Conservation (phyloP, 1,140 invertebrate genomes). For the Patella vulgata region DNA sequence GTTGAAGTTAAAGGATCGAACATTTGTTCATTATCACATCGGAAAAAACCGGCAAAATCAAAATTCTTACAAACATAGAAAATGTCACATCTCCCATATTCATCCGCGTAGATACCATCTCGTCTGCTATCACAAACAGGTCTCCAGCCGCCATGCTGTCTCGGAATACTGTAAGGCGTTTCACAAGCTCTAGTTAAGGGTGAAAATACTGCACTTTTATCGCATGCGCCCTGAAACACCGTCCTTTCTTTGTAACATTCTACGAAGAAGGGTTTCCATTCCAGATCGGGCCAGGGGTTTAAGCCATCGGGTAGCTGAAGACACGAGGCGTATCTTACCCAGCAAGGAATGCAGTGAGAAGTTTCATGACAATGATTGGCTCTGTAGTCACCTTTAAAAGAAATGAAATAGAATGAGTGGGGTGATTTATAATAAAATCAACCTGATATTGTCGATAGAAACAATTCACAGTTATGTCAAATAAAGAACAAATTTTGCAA, state of each 20-base stretch:
- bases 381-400: constrained; percentile 39
- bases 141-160: constrained; percentile 32
- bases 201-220: constrained; percentile 31
- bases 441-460: too few species aligned
- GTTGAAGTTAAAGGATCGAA: constrained; percentile 26
- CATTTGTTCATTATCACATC: constrained; percentile 14
- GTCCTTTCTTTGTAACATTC: constrained; percentile 42
- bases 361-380: constrained; percentile 41
- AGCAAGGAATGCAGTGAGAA: constrained; percentile 43
- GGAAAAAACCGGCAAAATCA: constrained; percentile 29
- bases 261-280: constrained; percentile 42
- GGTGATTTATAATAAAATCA: too few species aligned
- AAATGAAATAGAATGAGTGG: background rate
- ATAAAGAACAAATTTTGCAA: too few species aligned
- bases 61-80: constrained; percentile 28
- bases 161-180: constrained; percentile 31
- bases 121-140: constrained; percentile 25
- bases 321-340: constrained; percentile 38
- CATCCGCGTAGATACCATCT: constrained; percentile 32
- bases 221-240: constrained; percentile 34
- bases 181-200: constrained; percentile 32
- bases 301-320: constrained; percentile 30
- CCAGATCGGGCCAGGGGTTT: constrained; percentile 40
- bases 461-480: too few species aligned
- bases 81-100: constrained; percentile 30